phyloP scores from a whole-genome alignment of 2,888 invertebrate genomes.

The Oxyteleia sp. region DNA sequence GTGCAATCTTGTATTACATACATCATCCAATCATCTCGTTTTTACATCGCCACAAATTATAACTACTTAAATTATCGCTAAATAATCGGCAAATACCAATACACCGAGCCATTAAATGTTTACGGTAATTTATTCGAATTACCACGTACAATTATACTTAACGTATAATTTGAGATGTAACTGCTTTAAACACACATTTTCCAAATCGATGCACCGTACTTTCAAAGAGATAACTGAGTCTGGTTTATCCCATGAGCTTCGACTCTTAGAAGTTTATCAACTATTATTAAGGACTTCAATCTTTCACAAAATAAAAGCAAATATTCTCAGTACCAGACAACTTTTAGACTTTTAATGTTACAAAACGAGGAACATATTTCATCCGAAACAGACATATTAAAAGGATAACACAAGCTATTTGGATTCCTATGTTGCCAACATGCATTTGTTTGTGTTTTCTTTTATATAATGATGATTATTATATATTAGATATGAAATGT shows the following conservation, averaged over 20 bases:
- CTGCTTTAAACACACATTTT: conserved; percentile 72
- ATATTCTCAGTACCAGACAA: conserved; percentile 22
- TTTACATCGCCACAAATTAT: not conserved
- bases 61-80: conserved; percentile 1
- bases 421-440: no score
- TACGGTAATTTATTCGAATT: conserved; percentile 59
- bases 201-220: conserved; percentile 68
- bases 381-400: no score
- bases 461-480: no score
- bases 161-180: conserved; percentile 61
- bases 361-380: conserved; percentile 40
- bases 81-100: conserved; percentile 34
- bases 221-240: conserved; percentile 68
- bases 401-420: no score
- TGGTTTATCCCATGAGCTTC: conserved; percentile 69
- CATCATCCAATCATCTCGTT: not conserved
- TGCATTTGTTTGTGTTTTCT: no score
- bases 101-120: conserved; percentile 45
- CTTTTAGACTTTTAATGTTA: conserved; percentile 60
- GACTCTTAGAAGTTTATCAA: conserved; percentile 66
- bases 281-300: conserved; percentile 64
- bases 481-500: no score
- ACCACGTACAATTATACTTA: conserved; percentile 47
- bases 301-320: conserved; percentile 64
- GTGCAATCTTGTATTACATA: no score